Conservation (phyloP, 2,888 invertebrate genomes). For the Rhagium mordax region DNA sequence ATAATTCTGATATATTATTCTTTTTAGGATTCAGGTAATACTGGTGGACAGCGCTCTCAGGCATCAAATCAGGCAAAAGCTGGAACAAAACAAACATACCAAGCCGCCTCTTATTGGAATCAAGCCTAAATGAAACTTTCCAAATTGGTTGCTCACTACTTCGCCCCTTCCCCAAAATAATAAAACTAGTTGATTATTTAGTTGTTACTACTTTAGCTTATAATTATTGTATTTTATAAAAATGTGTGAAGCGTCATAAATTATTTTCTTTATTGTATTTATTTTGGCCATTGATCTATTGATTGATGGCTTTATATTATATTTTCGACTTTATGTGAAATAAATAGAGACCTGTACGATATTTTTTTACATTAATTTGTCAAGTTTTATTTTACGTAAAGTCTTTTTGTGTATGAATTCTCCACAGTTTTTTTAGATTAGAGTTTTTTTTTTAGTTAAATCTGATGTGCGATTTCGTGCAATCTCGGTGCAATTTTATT, state of each 20-base stretch:
- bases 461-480: slow-evolving; percentile 38
- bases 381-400: slow-evolving; percentile 45
- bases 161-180: slow-evolving; percentile 52
- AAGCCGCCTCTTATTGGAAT: slow-evolving; percentile 77
- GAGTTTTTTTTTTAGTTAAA: slow-evolving; percentile 41
- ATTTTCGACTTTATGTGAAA: slow-evolving; percentile 56
- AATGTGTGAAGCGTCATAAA: slow-evolving; percentile 56
- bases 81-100: slow-evolving; percentile 76
- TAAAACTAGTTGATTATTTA: slow-evolving; percentile 45
- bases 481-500: slow-evolving; percentile 44
- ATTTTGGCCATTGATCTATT: slow-evolving; percentile 50
- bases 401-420: slow-evolving; percentile 36
- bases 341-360: slow-evolving; percentile 54
- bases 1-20: no score
- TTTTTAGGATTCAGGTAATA: slow-evolving; percentile 74
- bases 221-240: slow-evolving; percentile 55
- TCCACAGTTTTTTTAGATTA: slow-evolving; percentile 39
- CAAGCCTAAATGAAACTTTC: slow-evolving; percentile 71
- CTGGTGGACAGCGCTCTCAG: slow-evolving; percentile 70
- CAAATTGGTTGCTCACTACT: slow-evolving; percentile 56
- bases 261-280: slow-evolving; percentile 58
- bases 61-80: slow-evolving; percentile 73
- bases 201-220: slow-evolving; percentile 54
- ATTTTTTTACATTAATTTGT: slow-evolving; percentile 52
- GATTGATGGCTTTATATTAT: slow-evolving; percentile 47